Evolutionary conservation across 2,113 vertebrate species (phyloP).

Genomic region (Anoplopoma fimbria): DNA sequence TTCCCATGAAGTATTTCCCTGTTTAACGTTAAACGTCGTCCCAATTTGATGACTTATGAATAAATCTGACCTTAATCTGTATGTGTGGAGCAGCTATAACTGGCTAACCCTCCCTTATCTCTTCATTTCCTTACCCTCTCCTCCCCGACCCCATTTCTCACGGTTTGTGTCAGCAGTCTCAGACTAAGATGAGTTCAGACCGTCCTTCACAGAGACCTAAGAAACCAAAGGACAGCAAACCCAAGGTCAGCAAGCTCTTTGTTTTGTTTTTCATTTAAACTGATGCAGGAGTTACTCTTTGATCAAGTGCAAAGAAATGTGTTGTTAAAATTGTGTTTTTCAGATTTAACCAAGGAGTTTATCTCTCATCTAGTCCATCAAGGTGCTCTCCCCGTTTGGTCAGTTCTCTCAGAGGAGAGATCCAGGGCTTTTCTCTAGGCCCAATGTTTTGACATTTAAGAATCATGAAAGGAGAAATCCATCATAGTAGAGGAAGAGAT

Average conservation of each 20-base stretch:
- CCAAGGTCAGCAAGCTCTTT: constrained; percentile 82
- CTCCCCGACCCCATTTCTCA: constrained; percentile 41
- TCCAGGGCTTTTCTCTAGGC: background rate
- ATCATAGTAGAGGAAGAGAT: background rate
- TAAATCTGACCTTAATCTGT: constrained; percentile 44
- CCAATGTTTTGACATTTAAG: constrained; percentile 24
- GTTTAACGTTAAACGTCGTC: background rate
- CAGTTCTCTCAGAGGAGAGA: constrained; percentile 2
- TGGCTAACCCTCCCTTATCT: constrained; percentile 34
- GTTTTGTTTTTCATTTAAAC: constrained; percentile 3
- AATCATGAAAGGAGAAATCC: constrained; percentile 3
- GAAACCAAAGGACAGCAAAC: constrained; percentile 96
- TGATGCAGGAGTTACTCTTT: background rate
- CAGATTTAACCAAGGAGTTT: background rate
- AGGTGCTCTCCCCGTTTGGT: constrained; percentile 5
- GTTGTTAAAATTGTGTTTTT: background rate
- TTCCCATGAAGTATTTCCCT: background rate
- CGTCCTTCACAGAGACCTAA: constrained; percentile 88
- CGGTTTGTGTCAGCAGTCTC: constrained; percentile 56
- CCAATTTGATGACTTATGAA: constrained; percentile 37
- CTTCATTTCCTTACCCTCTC: constrained; percentile 29
- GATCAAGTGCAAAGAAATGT: background rate
- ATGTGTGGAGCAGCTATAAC: constrained; percentile 51
- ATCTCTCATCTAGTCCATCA: background rate
- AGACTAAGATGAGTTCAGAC: constrained; percentile 76